These are phyloP conservation scores for Marasmarcha lunaedactyla DNA, from an alignment of 2,888 invertebrate species.

Conservation along the genomic window DNA sequence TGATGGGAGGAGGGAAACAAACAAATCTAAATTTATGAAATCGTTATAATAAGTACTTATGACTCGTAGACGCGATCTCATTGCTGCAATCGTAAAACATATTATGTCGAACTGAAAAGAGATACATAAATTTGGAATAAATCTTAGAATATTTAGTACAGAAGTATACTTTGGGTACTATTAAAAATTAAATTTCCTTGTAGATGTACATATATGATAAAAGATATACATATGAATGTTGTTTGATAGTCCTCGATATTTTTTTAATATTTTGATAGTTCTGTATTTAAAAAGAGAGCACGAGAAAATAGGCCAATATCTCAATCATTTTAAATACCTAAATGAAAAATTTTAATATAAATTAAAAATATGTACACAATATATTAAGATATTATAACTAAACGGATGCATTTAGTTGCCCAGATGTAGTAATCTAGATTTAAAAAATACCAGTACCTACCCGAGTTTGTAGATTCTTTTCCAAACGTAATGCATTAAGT, in stretches of 20 bases:
- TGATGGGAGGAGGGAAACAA: conserved; percentile 38
- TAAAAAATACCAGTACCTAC: too few relatives aligned
- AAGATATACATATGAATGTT: conserved; percentile 66
- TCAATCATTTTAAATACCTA: conserved; percentile 50
- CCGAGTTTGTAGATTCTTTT: too few relatives aligned
- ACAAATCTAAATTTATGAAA: conserved; percentile 32
- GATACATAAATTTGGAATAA: conserved; percentile 36
- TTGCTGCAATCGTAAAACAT: conserved; percentile 32
- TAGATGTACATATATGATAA: conserved; percentile 57
- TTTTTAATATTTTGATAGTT: conserved; percentile 72
- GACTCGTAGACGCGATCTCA: conserved; percentile 37
- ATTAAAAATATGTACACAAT: conserved; percentile 46
- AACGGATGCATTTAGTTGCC: conserved; percentile 65
- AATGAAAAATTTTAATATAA: conserved; percentile 27
- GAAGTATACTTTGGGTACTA: conserved; percentile 63
- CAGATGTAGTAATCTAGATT: conserved; percentile 27
- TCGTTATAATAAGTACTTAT: conserved; percentile 23
- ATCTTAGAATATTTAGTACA: conserved; percentile 54
- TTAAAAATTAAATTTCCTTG: conserved; percentile 50
- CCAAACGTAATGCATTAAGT: conserved; percentile 35
- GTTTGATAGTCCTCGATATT: conserved; percentile 71
- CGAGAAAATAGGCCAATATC: conserved; percentile 63
- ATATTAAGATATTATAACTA: conserved; percentile 42
- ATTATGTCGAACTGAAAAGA: conserved; percentile 46
- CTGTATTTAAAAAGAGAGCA: conserved; percentile 66